phyloP scores from a whole-genome alignment of 2,888 invertebrate genomes.

The Caenorhabditis japonica region DNA sequence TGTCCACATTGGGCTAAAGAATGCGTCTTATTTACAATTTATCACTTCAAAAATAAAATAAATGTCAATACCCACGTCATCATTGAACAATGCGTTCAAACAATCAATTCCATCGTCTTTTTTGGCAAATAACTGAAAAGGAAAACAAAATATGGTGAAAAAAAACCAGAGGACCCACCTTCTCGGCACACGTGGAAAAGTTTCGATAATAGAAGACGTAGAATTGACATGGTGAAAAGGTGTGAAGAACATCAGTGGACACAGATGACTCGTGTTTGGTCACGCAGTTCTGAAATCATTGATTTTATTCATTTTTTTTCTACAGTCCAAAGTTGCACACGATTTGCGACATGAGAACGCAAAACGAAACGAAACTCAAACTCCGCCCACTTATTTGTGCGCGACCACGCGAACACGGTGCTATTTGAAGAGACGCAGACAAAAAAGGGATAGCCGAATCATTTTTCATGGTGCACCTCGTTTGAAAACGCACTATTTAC shows the following conservation, averaged over 20 bases:
- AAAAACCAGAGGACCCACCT: conserved; percentile 9
- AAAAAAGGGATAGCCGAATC: too few species aligned
- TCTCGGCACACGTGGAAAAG: conserved; percentile 25
- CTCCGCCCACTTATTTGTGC: too few species aligned
- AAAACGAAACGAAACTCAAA: too few species aligned
- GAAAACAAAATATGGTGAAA: not conserved
- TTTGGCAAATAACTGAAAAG: conserved; percentile 16
- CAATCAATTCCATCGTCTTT: conserved; percentile 17
- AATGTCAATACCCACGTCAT: not conserved
- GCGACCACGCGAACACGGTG: too few species aligned
- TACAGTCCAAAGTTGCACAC: not conserved
- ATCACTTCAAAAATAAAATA: too few species aligned
- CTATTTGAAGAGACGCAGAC: too few species aligned
- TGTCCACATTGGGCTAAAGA: conserved; percentile 7
- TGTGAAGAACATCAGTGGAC: conserved; percentile 27
- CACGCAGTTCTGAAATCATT: conserved; percentile 31
- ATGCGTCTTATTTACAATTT: too few species aligned
- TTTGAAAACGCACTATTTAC: too few species aligned
- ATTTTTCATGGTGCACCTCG: too few species aligned
- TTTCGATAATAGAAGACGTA: conserved; percentile 23
- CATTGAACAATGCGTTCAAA: conserved; percentile 16
- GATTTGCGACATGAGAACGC: too few species aligned
- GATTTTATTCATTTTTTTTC: not conserved
- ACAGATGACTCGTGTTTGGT: conserved; percentile 10
- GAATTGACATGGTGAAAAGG: conserved; percentile 34